phyloP scores from a whole-genome alignment of 2,113 vertebrate species.

The Shinisaurus crocodilurus region DNA sequence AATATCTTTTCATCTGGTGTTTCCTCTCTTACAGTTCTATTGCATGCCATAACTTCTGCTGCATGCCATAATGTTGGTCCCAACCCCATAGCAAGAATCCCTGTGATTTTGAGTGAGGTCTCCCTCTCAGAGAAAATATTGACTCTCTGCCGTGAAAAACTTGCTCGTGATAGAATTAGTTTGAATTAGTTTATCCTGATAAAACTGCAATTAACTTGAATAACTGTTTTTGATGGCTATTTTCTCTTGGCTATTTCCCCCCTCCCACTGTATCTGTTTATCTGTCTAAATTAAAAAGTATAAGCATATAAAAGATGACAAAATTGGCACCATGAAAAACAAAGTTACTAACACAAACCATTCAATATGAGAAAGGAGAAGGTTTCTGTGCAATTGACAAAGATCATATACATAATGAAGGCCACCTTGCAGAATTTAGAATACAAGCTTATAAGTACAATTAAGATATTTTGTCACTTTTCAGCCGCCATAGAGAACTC shows the following conservation, averaged over 20 bases:
- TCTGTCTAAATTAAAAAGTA: slow-evolving; percentile 7
- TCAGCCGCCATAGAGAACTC: not conserved
- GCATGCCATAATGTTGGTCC: slow-evolving; percentile 53
- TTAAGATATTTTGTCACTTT: not conserved
- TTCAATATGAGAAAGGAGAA: slow-evolving; percentile 28
- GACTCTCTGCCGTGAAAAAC: slow-evolving; percentile 52
- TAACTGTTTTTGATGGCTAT: slow-evolving; percentile 62
- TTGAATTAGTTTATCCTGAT: slow-evolving; percentile 61
- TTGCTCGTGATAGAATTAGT: slow-evolving; percentile 53
- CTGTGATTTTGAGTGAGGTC: slow-evolving; percentile 58
- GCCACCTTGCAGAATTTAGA: not conserved
- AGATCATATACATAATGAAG: not conserved
- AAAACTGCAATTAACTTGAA: slow-evolving; percentile 60
- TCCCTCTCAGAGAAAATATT: slow-evolving; percentile 66
- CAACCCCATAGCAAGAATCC: slow-evolving; percentile 51
- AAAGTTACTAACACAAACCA: slow-evolving; percentile 6
- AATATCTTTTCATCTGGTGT: not conserved
- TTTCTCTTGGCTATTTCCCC: slow-evolving; percentile 42
- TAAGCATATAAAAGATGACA: not conserved
- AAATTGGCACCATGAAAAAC: not conserved
- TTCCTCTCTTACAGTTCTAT: slow-evolving; percentile 42
- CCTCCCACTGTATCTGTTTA: slow-evolving; percentile 46
- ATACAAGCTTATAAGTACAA: not conserved
- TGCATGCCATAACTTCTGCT: slow-evolving; percentile 32
- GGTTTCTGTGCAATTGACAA: not conserved